These are phyloP conservation scores for Virgularia gustaviana DNA, from an alignment of 92 coral and sea anemone species.

Conservation along the genomic window DNA sequence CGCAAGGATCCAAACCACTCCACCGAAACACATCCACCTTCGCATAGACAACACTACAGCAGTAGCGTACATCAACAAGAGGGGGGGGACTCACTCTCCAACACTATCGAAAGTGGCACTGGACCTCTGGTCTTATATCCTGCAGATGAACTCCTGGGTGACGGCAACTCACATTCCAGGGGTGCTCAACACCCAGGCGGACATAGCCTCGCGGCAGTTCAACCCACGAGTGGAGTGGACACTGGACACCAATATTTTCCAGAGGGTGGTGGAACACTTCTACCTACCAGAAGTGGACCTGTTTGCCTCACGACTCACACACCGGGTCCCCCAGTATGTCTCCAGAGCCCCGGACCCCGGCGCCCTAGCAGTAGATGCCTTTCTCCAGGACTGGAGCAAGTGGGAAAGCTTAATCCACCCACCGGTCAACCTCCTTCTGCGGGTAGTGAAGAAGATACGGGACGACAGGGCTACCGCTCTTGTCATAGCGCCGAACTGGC, in stretches of 20 bases:
- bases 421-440: conserved; percentile 45
- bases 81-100: conserved; percentile 38
- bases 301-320: conserved; percentile 52
- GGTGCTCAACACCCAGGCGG: conserved; percentile 57
- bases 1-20: neutral
- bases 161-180: conserved; percentile 62
- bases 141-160: conserved; percentile 44
- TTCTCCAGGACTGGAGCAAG: conserved; percentile 51
- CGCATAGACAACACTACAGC: conserved; percentile 60
- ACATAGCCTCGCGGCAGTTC: conserved; percentile 57
- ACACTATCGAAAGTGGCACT: conserved; percentile 30
- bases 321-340: conserved; percentile 46
- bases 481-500: conserved; percentile 56
- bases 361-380: conserved; percentile 55
- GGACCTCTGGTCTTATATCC: conserved; percentile 50
- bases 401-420: conserved; percentile 49
- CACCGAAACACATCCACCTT: conserved; percentile 36
- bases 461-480: conserved; percentile 45
- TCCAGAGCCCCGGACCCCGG: conserved; percentile 60
- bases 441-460: conserved; percentile 36
- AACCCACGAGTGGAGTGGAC: conserved; percentile 50
- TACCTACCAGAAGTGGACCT: conserved; percentile 57
- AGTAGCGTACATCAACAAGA: conserved; percentile 52
- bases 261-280: conserved; percentile 9
- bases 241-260: conserved; percentile 24